Evolutionary conservation across 1,140 invertebrate genomes (phyloP), one percentile per base, ranked within the genome.

Genomic region (Cepaea nemoralis): DNA sequence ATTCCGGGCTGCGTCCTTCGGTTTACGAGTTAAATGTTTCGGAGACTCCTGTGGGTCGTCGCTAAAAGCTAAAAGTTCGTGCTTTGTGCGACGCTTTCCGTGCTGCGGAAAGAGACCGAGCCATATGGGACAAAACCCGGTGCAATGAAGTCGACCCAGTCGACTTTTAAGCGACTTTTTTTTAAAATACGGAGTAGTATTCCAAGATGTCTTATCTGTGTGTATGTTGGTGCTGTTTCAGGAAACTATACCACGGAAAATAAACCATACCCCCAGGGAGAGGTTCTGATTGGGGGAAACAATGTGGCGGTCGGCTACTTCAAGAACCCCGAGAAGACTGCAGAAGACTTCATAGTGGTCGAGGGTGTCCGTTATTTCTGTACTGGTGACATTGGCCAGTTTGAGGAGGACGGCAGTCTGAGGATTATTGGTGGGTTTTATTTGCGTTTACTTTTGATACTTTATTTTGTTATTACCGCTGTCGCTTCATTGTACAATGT

Each of bases 341-440:
- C 94, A 73, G 97, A 99, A 90, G 97, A 98, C 85, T 99, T 98
- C 92, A 95, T 95, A 79, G 94, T 95, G 75, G 87, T 89, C 33
- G 80, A 89, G 63, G 90, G 90, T 12, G 59, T 86, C 12, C 70
- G 86, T 10, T 91, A 97, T 96, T 99, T 99, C 92, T 95, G 94
- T 86, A 97, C 97, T 70, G 98, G 98, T 5, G 98, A 99, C 92
- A 97, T 99, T 92, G 98, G 96, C 14, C 96, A 98, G 93, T 92
- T 99, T 83, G 95, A 97, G 69, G 92, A 93, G 39, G 97, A 99
- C 92, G 98, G 98, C 59, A 95, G 95, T 86, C 94, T 99, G 66
- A 97, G 96, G 93, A 99, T 99, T 87, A 99, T 99, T 88, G 98
- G 97, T 98, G 50, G 12, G 77, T 63, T 3, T 0, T 70, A 10